Percentiles rank a stretch among this genome's conserved stretches.
These are phyloP conservation scores for Idaea dimidiata DNA, from an alignment of 2,888 invertebrate species.

Conservation along the genomic window DNA sequence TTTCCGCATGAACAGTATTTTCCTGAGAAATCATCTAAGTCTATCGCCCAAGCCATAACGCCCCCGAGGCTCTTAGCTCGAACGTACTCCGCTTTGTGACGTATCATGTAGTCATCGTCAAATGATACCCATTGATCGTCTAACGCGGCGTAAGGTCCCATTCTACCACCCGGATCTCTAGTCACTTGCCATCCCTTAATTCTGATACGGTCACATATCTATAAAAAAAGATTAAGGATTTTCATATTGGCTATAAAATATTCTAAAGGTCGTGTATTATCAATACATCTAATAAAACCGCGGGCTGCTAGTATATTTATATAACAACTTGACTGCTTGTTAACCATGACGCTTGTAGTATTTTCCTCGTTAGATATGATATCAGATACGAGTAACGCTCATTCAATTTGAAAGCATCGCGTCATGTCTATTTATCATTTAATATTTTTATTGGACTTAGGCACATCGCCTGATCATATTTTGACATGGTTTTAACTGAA, in stretches of 20 bases:
- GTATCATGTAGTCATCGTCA: constrained; percentile 92
- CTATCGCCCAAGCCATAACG: constrained; percentile 94
- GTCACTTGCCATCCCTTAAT: constrained; percentile 89
- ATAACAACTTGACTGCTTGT: background rate
- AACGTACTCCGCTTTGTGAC: constrained; percentile 91
- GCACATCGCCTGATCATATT: background rate
- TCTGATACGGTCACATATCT: constrained; percentile 91
- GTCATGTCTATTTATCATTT: background rate
- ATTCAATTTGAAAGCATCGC: background rate
- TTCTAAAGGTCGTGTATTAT: too few relatives aligned
- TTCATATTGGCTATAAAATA: background rate
- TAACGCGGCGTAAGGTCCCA: constrained; percentile 92
- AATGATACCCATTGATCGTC: constrained; percentile 96
- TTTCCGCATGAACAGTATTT: constrained; percentile 88
- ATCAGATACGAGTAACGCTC: background rate
- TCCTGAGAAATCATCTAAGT: constrained; percentile 92
- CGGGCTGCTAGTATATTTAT: background rate
- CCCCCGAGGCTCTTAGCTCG: constrained; percentile 90
- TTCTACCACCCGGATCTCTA: constrained; percentile 88
- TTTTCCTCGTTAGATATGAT: background rate
- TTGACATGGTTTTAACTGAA: background rate
- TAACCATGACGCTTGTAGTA: background rate
- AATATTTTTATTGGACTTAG: background rate
- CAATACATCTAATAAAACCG: too few relatives aligned
- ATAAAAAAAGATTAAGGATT: constrained; percentile 6